Evolutionary conservation across 2,888 invertebrate species (phyloP), one percentile per base, ranked within the genome.

Genomic region (Dinocampus coccinellae): DNA sequence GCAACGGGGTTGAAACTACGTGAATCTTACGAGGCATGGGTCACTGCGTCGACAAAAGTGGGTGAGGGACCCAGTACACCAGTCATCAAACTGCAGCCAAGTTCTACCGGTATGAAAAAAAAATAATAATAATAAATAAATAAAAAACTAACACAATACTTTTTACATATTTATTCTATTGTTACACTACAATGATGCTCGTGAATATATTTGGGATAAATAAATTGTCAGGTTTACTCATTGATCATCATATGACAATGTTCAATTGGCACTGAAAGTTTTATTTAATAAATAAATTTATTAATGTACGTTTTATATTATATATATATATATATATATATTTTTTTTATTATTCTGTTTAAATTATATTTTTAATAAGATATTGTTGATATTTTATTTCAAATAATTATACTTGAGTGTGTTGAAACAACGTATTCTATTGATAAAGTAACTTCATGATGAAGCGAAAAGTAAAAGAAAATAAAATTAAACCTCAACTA

Each of bases 1-100:
- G 89, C 89, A 0, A 88, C 88, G 63, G 90, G 90, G 66, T 82
- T 92, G 68, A 89, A 89, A 73, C 86, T 86, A 58, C 88, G 89
- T 52, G 89, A 90, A 76, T 89, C 90, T 22, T 92, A 92, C 79
- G 91, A 91, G 79, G 90, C 92, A 69, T 91, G 91, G 89, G 90
- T 92, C 2, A 90, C 91, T 1, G 92, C 92, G 0, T 90, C 90
- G 22, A 92, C 92, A 0, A 89, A 90, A 79, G 89, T 91, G 53
- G 92, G 92, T 0, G 90, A 91, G 79, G 92, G 92, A 2, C 89
- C 89, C 1, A 90, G 89, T 78, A 90, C 91, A 0, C 88, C 89
- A n/a, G 89, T 90, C 13, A 89, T 90, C 73, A 89, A 90, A 81
- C 84, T 90, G 55, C 87, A 88, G 58, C 89, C 89, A 4, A 89